A percentile compares a stretch with the other conserved stretches of the same genome.
phyloP scores from a whole-genome alignment of 2,113 vertebrate genomes.

The Brachyistius frenatus region DNA sequence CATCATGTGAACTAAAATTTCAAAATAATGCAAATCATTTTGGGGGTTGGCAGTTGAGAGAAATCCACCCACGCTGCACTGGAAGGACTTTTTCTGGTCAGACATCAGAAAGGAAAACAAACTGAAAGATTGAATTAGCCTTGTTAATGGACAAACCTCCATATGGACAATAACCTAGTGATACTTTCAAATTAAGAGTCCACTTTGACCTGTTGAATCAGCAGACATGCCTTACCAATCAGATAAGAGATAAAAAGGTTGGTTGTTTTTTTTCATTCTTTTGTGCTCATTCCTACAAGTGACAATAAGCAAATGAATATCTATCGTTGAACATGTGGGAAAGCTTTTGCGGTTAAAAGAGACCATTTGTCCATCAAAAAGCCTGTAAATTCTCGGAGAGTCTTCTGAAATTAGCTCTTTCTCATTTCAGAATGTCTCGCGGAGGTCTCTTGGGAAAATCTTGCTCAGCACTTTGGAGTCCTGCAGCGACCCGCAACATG shows the following conservation, averaged over 20 bases:
- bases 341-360: slow-evolving; percentile 11
- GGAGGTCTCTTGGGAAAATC: slow-evolving; percentile 92
- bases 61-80: slow-evolving; percentile 1
- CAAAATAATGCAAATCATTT: not conserved
- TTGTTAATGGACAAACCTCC: not conserved
- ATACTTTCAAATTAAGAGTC: slow-evolving; percentile 8
- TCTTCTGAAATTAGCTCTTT: slow-evolving; percentile 36
- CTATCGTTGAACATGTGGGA: slow-evolving; percentile 24
- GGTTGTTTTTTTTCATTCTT: not conserved
- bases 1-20: too few relatives aligned
- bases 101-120: slow-evolving; percentile 23
- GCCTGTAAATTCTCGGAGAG: slow-evolving; percentile 26
- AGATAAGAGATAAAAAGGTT: not conserved
- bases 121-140: not conserved
- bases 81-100: not conserved
- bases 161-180: not conserved
- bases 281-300: not conserved
- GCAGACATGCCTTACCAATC: not conserved
- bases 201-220: not conserved
- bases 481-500: slow-evolving; percentile 86
- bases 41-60: not conserved
- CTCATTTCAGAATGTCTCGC: slow-evolving; percentile 88
- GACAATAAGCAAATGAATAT: slow-evolving; percentile 6
- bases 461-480: slow-evolving; percentile 92
- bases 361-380: slow-evolving; percentile 18